Conservation (phyloP, 2,113 vertebrate species). For the Dromas ardeola region DNA sequence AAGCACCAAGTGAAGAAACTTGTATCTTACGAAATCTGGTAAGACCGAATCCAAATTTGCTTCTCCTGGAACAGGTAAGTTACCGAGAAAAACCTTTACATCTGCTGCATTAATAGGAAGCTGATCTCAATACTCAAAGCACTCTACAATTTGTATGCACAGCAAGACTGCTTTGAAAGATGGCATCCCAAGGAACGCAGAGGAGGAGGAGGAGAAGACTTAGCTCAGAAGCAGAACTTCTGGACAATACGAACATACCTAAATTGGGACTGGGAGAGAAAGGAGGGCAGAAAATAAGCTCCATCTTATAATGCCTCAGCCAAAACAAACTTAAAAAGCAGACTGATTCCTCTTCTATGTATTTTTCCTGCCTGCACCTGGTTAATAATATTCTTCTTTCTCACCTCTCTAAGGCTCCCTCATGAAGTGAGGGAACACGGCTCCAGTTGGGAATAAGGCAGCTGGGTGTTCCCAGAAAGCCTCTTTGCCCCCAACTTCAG, state of each 20-base stretch:
- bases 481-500: neutral
- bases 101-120: neutral
- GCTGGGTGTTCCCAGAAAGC: neutral
- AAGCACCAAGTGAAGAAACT: neutral
- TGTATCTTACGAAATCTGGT: rapidly evolving
- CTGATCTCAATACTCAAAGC: neutral
- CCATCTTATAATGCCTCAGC: neutral
- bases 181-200: neutral
- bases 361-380: neutral
- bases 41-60: neutral
- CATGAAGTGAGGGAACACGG: neutral
- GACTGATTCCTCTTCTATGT: neutral
- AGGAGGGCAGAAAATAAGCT: neutral
- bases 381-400: neutral
- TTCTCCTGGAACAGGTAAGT: neutral
- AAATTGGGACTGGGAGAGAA: neutral
- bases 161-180: neutral
- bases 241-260: rapidly evolving
- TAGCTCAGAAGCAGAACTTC: neutral
- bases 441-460: neutral
- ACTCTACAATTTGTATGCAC: neutral
- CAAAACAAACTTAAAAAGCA: neutral
- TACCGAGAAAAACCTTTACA: neutral
- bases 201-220: neutral
- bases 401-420: neutral